Evolutionary conservation across 2,888 invertebrate genomes (phyloP).

Genomic region (Neoascia interrupta): DNA sequence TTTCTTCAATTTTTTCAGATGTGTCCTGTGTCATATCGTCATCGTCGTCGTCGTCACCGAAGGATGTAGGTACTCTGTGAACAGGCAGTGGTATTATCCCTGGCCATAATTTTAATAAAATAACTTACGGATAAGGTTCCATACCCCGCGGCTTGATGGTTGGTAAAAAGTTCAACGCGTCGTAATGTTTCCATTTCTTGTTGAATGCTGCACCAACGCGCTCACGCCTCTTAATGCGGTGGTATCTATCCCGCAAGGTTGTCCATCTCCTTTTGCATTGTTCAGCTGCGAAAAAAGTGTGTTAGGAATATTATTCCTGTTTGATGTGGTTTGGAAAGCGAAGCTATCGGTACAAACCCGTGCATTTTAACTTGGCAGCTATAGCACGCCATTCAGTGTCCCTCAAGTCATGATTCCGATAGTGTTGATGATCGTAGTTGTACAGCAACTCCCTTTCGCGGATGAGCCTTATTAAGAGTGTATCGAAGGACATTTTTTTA

Average conservation of each 20-base stretch:
- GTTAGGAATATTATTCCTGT: no score
- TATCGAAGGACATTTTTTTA: not conserved
- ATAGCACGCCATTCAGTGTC: not conserved
- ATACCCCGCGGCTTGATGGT: not conserved
- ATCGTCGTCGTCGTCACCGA: not conserved
- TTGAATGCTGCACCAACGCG: not conserved
- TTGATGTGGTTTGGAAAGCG: no score
- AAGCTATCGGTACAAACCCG: no score
- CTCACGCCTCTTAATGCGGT: not conserved
- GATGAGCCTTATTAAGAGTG: not conserved
- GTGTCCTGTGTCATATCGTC: not conserved
- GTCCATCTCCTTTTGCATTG: not conserved
- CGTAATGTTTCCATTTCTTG: not conserved
- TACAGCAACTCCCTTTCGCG: not conserved
- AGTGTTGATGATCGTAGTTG: not conserved
- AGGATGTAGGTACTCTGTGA: no score
- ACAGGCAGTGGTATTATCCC: no score
- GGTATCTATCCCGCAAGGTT: conserved; percentile 4
- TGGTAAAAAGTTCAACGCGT: not conserved
- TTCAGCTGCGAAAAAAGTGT: not conserved
- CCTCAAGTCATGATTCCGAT: not conserved
- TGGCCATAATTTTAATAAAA: no score
- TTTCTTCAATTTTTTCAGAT: not conserved
- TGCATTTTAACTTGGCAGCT: not conserved
- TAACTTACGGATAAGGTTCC: not conserved